phyloP scores from a whole-genome alignment of 2,888 invertebrate genomes.

The Hetaerina titia region DNA sequence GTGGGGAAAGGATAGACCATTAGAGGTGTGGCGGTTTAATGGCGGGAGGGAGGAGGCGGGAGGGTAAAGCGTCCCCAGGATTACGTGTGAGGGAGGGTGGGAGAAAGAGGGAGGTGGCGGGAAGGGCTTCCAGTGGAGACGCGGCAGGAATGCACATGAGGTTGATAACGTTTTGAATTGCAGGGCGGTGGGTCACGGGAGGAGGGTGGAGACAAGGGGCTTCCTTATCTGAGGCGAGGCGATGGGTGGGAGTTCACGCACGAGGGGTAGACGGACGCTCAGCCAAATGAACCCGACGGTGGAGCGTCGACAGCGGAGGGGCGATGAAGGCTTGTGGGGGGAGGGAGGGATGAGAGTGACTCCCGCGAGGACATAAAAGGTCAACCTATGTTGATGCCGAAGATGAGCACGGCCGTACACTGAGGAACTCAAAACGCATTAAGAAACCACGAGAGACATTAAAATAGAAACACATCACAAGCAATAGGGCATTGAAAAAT shows the following conservation, averaged over 20 bases:
- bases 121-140: neutral
- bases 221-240: neutral
- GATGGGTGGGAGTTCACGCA: neutral
- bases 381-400: neutral
- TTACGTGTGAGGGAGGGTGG: neutral
- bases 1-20: neutral
- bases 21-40: neutral
- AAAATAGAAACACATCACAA: too few relatives aligned
- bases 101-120: neutral
- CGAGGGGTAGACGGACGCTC: neutral
- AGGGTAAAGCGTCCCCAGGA: neutral
- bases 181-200: neutral
- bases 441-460: neutral
- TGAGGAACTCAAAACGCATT: neutral
- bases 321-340: neutral
- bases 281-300: neutral
- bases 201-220: neutral
- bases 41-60: neutral
- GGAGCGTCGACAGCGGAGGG: neutral
- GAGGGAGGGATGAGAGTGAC: neutral
- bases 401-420: neutral
- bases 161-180: constrained; percentile 8
- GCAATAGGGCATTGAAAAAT: too few relatives aligned
- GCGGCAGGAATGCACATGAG: constrained; percentile 21
- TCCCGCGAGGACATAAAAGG: neutral